Conservation (phyloP, 2,797 vertebrate species). For the Pipistrellus pipistrellus region DNA sequence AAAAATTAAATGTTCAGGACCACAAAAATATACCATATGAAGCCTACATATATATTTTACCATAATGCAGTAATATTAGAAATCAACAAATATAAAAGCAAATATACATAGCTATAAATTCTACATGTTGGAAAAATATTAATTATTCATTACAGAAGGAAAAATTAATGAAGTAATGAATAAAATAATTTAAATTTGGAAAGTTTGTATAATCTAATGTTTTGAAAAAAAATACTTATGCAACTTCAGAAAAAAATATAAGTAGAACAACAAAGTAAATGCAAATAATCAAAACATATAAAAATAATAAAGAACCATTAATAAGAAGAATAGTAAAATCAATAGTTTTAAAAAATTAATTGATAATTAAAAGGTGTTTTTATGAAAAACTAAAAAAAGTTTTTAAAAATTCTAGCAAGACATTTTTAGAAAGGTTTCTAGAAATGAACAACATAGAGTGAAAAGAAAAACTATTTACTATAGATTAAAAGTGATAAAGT, state of each 20-base stretch:
- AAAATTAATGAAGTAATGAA: background rate
- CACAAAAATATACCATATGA: background rate
- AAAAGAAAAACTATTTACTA: background rate
- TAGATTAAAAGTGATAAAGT: background rate
- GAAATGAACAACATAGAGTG: background rate
- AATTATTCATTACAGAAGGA: background rate
- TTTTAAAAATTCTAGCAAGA: background rate
- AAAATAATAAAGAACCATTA: background rate
- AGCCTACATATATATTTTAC: background rate
- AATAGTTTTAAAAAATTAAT: background rate
- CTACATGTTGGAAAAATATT: background rate
- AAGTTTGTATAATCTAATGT: background rate
- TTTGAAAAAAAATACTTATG: conserved; percentile 27
- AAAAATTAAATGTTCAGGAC: background rate
- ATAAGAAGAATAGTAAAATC: background rate
- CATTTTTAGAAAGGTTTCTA: background rate
- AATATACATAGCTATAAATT: background rate
- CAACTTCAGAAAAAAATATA: background rate
- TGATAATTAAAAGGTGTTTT: background rate
- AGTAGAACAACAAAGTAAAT: background rate
- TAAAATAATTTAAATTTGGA: background rate
- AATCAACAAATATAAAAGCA: background rate
- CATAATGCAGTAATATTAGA: background rate
- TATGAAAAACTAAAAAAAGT: background rate
- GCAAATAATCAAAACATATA: background rate